Conservation (phyloP, 1,140 invertebrate genomes). For the Drosophila leontia region DNA sequence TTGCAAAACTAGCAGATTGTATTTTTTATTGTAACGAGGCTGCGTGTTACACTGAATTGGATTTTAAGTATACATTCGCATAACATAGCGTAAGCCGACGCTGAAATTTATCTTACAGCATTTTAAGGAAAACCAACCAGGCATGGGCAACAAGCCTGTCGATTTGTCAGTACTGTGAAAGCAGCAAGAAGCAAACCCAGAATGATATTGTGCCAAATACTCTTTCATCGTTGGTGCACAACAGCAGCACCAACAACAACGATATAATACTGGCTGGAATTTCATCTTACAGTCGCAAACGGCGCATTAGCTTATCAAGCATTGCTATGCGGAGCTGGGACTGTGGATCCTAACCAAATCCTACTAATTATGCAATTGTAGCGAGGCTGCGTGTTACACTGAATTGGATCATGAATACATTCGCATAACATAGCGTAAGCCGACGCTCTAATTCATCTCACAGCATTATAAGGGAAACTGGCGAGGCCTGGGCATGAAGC, state of each 20-base stretch:
- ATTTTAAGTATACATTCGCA: conserved; percentile 56
- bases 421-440: conserved; percentile 82
- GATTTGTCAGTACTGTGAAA: conserved; percentile 64
- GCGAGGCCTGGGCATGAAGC: conserved; percentile 20
- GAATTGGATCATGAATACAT: conserved; percentile 52
- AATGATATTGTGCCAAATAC: conserved; percentile 58
- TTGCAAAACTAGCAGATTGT: neutral
- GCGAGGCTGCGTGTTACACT: conserved; percentile 80
- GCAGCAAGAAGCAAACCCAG: neutral
- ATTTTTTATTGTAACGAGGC: neutral
- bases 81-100: conserved; percentile 79
- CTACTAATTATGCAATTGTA: conserved; percentile 40
- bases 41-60: conserved; percentile 70
- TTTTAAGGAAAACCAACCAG: conserved; percentile 30
- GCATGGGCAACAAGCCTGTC: conserved; percentile 24
- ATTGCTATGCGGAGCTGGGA: conserved; percentile 83
- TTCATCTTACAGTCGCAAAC: conserved; percentile 79
- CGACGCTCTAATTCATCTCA: conserved; percentile 84
- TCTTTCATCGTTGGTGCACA: conserved; percentile 69
- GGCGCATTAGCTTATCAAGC: conserved; percentile 73
- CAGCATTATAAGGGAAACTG: conserved; percentile 85
- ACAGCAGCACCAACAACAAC: conserved; percentile 48
- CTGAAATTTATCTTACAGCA: conserved; percentile 87
- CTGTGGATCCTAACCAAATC: conserved; percentile 31
- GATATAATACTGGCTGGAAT: conserved; percentile 72